Evolutionary conservation across 2,888 invertebrate genomes (phyloP), one percentile per base, ranked within the genome.

Genomic region (Metopia argyrocephala): DNA sequence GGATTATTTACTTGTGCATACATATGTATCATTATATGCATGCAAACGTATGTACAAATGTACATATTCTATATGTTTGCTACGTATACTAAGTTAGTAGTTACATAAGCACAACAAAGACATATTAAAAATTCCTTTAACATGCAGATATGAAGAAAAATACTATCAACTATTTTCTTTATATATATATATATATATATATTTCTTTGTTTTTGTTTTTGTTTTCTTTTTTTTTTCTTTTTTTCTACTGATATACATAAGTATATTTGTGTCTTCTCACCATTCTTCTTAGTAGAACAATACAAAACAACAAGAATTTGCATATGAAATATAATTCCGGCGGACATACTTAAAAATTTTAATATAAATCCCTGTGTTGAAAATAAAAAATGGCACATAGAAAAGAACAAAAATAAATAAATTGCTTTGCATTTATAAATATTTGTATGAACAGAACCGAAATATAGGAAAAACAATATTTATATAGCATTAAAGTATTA

Each of bases 301-400:
- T 6, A 79, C 64, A 68, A 73, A 56, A 71, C 62, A 76, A 57
- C 21, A 70, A 61, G 73, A 79, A 82, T 74, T 82, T 79, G 69
- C 79, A 82, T 82, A 82, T 79, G 79, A 76, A 74, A 79, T 79
- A 46, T 61, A 46, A 74, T 81, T 76, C 81, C 78, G 81, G 69
- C 80, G 69, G 76, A 81, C 65, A 74, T 78, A 81, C 64, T 74
- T 74, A 81, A 78, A 62, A 73, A 54, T 74, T 73, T 76, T 69
- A 80, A 76, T 76, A 76, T 46, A 69, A 76, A 62, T 73, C 73
- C 56, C 15, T 69, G 56, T 69, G 50, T 38, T 62, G n/a, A 21
- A 23, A 38, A 31, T 73, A 57, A 48, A 25, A 69, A 70, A 69
- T 62, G 50, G 28, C 57, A 27, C 50, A 28, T 52, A 28, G 12